Percentiles rank a stretch among this genome's conserved stretches.
These are phyloP conservation scores for Spodoptera picta DNA, from an alignment of 2,888 invertebrate species.

Conservation along the genomic window DNA sequence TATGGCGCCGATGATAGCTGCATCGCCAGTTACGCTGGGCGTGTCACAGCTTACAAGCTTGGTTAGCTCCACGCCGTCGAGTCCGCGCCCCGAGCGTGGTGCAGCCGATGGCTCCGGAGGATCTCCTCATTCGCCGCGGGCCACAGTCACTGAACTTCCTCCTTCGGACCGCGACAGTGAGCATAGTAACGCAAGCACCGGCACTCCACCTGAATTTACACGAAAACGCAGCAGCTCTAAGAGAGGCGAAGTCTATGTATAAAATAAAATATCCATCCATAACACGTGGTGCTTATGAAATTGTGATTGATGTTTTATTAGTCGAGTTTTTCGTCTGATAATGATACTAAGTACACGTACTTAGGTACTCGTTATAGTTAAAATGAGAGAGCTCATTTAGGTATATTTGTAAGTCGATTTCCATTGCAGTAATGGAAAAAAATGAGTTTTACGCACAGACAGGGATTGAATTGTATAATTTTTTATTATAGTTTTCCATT, in stretches of 20 bases:
- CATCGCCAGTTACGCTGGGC: slow-evolving; percentile 86
- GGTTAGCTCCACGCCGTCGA: slow-evolving; percentile 87
- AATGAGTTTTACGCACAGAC: slow-evolving; percentile 75
- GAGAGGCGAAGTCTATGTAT: slow-evolving; percentile 84
- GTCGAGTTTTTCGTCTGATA: slow-evolving; percentile 42
- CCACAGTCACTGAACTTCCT: slow-evolving; percentile 69
- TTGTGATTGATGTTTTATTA: slow-evolving; percentile 57
- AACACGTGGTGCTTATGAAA: slow-evolving; percentile 60
- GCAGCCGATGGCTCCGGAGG: slow-evolving; percentile 63
- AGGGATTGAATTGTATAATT: slow-evolving; percentile 80
- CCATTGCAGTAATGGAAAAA: slow-evolving; percentile 52
- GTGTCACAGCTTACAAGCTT: slow-evolving; percentile 89
- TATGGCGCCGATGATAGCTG: slow-evolving; percentile 78
- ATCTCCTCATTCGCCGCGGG: slow-evolving; percentile 59
- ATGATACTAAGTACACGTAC: slow-evolving; percentile 45
- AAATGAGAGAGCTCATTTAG: slow-evolving; percentile 59
- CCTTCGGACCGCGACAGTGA: slow-evolving; percentile 76
- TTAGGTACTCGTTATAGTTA: slow-evolving; percentile 33
- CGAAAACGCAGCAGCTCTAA: slow-evolving; percentile 76
- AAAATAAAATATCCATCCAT: slow-evolving; percentile 45
- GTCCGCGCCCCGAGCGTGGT: slow-evolving; percentile 71
- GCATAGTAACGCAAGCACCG: slow-evolving; percentile 67
- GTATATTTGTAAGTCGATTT: slow-evolving; percentile 54
- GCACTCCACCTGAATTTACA: slow-evolving; percentile 70
- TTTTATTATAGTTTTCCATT: slow-evolving; percentile 66